These are phyloP conservation scores for Aspidiotus destructor DNA, from an alignment of 2,888 invertebrate species.

Conservation along the genomic window DNA sequence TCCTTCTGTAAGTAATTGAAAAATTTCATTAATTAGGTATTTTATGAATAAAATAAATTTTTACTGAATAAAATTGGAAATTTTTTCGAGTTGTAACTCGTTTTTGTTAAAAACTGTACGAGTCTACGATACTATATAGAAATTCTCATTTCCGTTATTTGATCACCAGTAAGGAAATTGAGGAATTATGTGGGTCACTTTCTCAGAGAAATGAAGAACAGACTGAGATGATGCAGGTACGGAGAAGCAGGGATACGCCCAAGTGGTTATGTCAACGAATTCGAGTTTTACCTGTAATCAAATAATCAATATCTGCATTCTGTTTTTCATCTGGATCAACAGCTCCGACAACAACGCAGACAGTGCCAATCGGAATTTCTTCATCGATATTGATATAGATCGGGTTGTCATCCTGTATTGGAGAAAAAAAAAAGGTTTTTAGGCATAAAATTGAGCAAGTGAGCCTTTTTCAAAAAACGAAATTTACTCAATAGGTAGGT, in stretches of 20 bases:
- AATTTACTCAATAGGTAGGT: no score
- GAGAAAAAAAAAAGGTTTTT: neutral
- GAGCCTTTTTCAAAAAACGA: neutral
- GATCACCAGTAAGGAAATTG: neutral
- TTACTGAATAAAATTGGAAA: no score
- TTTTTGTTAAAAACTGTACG: no score
- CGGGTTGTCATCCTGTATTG: slow-evolving; percentile 54
- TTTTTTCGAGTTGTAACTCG: no score
- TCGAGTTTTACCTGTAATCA: slow-evolving; percentile 50
- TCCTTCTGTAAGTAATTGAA: slow-evolving; percentile 48
- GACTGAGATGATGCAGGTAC: no score
- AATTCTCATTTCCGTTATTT: slow-evolving; percentile 5
- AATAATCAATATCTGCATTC: slow-evolving; percentile 65
- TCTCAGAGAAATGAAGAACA: no score
- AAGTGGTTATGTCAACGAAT: no score
- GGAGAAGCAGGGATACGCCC: no score
- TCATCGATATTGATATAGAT: slow-evolving; percentile 55
- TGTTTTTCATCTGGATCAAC: slow-evolving; percentile 66
- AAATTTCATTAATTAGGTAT: neutral
- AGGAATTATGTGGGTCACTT: no score
- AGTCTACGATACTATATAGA: slow-evolving; percentile 2
- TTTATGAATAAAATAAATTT: no score
- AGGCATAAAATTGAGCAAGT: neutral
- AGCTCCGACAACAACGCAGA: slow-evolving; percentile 60
- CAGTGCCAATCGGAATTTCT: slow-evolving; percentile 55